Conservation (phyloP, 92 coral and sea anemone genomes). For the Scolanthus callimorphus region DNA sequence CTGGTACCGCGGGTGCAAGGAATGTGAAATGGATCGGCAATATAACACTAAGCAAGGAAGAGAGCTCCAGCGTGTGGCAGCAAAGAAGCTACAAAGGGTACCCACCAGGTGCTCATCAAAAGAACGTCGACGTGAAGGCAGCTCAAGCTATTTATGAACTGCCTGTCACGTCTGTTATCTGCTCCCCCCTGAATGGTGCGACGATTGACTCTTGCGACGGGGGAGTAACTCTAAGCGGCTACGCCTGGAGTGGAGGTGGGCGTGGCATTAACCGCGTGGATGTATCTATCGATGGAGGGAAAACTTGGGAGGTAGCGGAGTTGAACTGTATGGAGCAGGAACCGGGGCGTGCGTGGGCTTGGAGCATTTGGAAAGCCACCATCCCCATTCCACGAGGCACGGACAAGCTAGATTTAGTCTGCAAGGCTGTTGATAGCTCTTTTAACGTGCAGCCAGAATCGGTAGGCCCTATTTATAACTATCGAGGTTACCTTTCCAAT, state of each 20-base stretch:
- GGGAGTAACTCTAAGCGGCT: conserved; percentile 66
- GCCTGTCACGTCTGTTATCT: conserved; percentile 83
- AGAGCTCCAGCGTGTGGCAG: conserved; percentile 59
- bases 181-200: conserved; percentile 59
- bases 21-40: conserved; percentile 57
- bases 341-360: conserved; percentile 70
- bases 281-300: conserved; percentile 81
- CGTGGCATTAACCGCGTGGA: conserved; percentile 77
- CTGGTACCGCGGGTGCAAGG: conserved; percentile 57
- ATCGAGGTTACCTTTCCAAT: conserved; percentile 86
- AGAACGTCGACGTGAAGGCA: conserved; percentile 63
- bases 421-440: conserved; percentile 87
- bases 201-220: conserved; percentile 61
- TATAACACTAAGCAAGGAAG: conserved; percentile 37
- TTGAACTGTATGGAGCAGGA: conserved; percentile 54
- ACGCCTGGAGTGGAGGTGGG: conserved; percentile 93
- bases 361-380: conserved; percentile 78
- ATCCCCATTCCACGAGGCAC: conserved; percentile 59
- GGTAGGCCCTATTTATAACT: conserved; percentile 94
- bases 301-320: conserved; percentile 72
- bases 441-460: conserved; percentile 84
- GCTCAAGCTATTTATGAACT: conserved; percentile 80
- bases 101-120: conserved; percentile 74
- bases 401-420: conserved; percentile 71
- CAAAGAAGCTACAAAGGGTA: conserved; percentile 47